Conservation (phyloP, 2,797 vertebrate genomes). For the Perodicticus potto region DNA sequence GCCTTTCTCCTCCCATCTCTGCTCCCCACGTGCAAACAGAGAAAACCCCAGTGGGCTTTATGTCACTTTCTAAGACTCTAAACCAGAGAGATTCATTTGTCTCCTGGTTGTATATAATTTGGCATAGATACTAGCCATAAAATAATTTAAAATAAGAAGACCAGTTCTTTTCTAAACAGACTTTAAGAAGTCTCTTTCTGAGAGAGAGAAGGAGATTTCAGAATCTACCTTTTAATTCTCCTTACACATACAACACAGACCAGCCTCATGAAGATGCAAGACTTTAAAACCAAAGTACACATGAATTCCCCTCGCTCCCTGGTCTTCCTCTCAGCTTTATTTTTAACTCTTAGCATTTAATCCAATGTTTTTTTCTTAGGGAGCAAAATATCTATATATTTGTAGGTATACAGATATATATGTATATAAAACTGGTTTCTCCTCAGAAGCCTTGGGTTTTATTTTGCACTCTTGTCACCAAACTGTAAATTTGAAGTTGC, state of each 20-base stretch:
- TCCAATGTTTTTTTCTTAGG: not conserved
- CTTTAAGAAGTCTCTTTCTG: constrained; percentile 37
- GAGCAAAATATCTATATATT: not conserved
- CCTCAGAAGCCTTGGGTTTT: not conserved
- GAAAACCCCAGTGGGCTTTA: not conserved
- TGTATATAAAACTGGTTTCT: not conserved
- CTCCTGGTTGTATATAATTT: not conserved
- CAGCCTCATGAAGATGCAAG: not conserved
- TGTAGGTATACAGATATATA: not conserved
- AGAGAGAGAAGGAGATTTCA: not conserved
- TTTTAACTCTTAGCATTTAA: not conserved
- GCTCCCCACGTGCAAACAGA: not conserved
- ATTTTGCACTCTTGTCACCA: not conserved
- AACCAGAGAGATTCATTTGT: not conserved
- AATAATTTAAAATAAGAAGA: constrained; percentile 47
- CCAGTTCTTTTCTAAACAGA: constrained; percentile 19
- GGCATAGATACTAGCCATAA: constrained; percentile 20
- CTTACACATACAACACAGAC: not conserved
- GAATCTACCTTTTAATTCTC: constrained; percentile 37
- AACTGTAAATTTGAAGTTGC: not conserved
- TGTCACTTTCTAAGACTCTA: not conserved
- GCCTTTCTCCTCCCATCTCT: not conserved
- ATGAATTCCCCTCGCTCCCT: not conserved
- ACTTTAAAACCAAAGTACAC: not conserved
- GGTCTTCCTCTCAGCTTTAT: not conserved